A percentile compares a stretch with the other conserved stretches of the same genome.
phyloP scores from a whole-genome alignment of 2,797 vertebrate genomes.

The Ctenopoma kingsleyae region DNA sequence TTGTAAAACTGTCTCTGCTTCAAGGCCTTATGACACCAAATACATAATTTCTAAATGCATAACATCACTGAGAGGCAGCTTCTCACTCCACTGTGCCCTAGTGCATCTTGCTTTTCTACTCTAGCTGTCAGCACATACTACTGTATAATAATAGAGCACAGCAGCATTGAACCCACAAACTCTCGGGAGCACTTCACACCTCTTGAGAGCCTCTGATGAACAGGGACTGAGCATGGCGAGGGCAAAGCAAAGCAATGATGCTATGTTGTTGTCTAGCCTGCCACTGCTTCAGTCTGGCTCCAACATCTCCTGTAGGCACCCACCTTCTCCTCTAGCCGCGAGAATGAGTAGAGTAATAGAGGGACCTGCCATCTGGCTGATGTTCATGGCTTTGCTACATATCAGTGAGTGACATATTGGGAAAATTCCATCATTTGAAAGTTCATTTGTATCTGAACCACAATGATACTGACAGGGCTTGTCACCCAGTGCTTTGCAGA shows the following conservation, averaged over 20 bases:
- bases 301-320: slow-evolving; percentile 19
- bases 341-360: slow-evolving; percentile 21
- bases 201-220: slow-evolving; percentile 27
- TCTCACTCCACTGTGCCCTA: slow-evolving; percentile 36
- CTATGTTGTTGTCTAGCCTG: background rate
- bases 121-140: slow-evolving; percentile 79
- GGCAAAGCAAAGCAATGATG: slow-evolving; percentile 28
- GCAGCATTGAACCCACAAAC: slow-evolving; percentile 55
- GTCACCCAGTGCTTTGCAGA: slow-evolving; percentile 60
- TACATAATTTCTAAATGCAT: slow-evolving; percentile 12
- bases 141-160: slow-evolving; percentile 76
- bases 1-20: background rate
- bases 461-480: slow-evolving; percentile 77
- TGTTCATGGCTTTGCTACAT: slow-evolving; percentile 67
- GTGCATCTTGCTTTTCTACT: slow-evolving; percentile 61
- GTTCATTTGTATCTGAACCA: slow-evolving; percentile 70
- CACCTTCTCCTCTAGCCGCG: slow-evolving; percentile 24
- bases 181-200: slow-evolving; percentile 60
- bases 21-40: background rate
- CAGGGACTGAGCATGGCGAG: slow-evolving; percentile 21
- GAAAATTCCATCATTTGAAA: slow-evolving; percentile 65
- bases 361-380: slow-evolving; percentile 69
- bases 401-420: slow-evolving; percentile 65
- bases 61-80: slow-evolving; percentile 33
- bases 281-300: slow-evolving; percentile 1